Percentiles rank a stretch among this genome's conserved stretches.
phyloP scores from a whole-genome alignment of 2,797 vertebrate genomes.

The Ispidina picta region DNA sequence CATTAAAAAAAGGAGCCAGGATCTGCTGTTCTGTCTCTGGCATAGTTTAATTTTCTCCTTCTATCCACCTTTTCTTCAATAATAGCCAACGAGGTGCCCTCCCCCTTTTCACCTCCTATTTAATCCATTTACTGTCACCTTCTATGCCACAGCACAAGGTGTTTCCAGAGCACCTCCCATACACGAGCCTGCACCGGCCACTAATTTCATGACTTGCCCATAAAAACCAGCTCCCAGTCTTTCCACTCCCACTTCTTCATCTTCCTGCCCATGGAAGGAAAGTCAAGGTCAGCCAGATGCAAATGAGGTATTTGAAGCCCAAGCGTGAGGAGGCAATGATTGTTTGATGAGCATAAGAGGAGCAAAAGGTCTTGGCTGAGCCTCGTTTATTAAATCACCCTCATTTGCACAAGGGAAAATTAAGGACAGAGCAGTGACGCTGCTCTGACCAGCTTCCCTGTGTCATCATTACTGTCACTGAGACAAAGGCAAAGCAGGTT shows the following conservation, averaged over 20 bases:
- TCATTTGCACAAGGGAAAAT: neutral
- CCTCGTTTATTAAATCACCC: neutral
- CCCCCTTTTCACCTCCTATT: neutral
- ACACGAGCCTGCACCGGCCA: too few relatives aligned
- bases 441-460: neutral
- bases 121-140: neutral
- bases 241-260: neutral
- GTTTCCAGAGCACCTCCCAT: neutral
- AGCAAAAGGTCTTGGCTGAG: neutral
- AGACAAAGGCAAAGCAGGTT: neutral
- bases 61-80: neutral
- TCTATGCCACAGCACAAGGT: rapidly evolving
- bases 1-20: neutral
- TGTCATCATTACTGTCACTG: rapidly evolving
- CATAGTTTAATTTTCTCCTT: neutral
- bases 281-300: neutral
- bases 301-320: neutral
- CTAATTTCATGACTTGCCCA: rapidly evolving
- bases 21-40: neutral
- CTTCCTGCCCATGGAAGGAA: rapidly evolving
- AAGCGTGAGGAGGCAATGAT: rapidly evolving
- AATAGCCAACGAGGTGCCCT: neutral
- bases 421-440: neutral
- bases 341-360: neutral
- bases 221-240: neutral